Evolutionary conservation across 1,140 invertebrate species (phyloP), one percentile per base, ranked within the genome.

Genomic region (Drosophila melanogaster): DNA sequence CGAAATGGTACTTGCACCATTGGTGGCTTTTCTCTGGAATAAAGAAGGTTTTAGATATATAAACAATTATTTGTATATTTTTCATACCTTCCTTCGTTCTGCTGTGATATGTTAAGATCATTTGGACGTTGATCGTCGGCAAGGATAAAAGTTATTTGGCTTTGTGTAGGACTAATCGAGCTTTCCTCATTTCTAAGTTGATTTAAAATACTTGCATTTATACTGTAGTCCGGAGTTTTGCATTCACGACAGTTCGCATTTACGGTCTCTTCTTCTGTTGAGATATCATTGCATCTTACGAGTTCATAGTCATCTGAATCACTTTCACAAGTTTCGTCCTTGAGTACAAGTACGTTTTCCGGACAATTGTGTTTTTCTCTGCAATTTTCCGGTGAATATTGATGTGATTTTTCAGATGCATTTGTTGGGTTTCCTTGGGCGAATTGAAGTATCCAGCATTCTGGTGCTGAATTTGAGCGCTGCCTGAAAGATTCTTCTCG

Each of bases 301-400:
- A 22, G 4, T 10, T 17, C 30, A 37, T 6, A 6, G 4, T 60
- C 33, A 26, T 19, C 26, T 11, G 47, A 33, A 55, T 59, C 49
- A 22, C 30, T 55, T 7, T 26, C 35, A 33, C 33, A 30, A n/a
- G 50, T 38, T 14, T 38, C 35, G 12, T 60, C 49, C 19, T 60
- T 30, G 17, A 38, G 22, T 2, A 55, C n/a, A 14, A 55, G 33
- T 15, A 41, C 17, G 10, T 26, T 57, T n/a, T 57, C 14, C 5
- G 51, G 1, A 19, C 30, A 19, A 10, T 2, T 51, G 10, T 19
- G 3, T 0, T 3, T 10, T 47, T n/a, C 46, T 26, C 0, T 8
- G 19, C 22, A 46, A 26, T 47, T 47, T 47, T 8, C 30, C 26
- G 7, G 7, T 8, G 26, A 30, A 8, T 5, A 1, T 26, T n/a